Conservation (phyloP, 2,113 vertebrate genomes). For the Dryoscopus gambensis region DNA sequence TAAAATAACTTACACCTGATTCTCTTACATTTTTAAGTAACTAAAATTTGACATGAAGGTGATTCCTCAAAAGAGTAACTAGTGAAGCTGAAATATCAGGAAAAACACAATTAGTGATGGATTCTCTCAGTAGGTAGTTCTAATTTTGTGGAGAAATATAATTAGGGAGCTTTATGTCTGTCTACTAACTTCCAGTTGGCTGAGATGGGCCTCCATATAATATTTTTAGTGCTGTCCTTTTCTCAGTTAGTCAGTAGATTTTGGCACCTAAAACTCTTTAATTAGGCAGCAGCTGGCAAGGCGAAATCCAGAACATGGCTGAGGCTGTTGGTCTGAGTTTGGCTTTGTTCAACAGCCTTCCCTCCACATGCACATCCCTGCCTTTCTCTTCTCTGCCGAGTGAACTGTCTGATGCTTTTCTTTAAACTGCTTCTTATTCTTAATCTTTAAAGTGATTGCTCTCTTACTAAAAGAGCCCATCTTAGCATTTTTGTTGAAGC, state of each 20-base stretch:
- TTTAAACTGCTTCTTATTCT: neutral
- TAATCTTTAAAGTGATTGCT: neutral
- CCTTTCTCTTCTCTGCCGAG: neutral
- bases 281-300: conserved; percentile 18
- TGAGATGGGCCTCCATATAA: neutral
- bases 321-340: neutral
- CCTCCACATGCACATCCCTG: neutral
- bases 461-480: neutral
- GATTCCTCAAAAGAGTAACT: neutral
- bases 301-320: neutral
- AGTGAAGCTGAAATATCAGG: neutral
- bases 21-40: neutral
- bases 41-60: neutral
- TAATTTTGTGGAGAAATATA: conserved; percentile 1
- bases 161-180: neutral
- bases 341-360: neutral
- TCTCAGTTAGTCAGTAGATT: neutral
- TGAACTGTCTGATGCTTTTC: neutral
- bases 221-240: conserved; percentile 16
- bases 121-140: neutral
- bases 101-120: neutral
- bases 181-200: neutral
- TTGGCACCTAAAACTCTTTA: neutral
- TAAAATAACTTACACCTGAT: neutral
- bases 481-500: neutral